A percentile compares a stretch with the other conserved stretches of the same genome.
These are phyloP conservation scores for Girardinichthys multiradiatus DNA, from an alignment of 2,113 vertebrate genomes.

Conservation along the genomic window DNA sequence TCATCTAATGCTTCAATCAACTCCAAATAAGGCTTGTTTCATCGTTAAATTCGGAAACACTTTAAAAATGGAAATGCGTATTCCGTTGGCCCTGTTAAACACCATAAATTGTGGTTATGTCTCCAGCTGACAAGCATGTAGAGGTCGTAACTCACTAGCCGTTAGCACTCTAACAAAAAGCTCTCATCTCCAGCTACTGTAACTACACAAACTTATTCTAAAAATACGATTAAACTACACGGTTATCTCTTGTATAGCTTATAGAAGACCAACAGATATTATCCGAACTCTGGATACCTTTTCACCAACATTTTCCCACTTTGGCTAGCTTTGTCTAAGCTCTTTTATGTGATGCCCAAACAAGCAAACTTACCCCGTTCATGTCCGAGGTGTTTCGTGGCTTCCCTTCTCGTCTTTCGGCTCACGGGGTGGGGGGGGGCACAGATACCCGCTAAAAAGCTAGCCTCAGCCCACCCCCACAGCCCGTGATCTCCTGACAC, in stretches of 20 bases:
- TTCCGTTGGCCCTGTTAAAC: not conserved
- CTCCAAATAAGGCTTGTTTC: not conserved
- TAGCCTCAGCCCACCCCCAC: not conserved
- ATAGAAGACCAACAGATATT: no score
- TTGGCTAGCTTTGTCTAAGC: not conserved
- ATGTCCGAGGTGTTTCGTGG: constrained; percentile 80
- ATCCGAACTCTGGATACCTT: not conserved
- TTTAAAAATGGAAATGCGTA: fast-evolving
- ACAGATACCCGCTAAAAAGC: not conserved
- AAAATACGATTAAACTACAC: fast-evolving
- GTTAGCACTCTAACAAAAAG: constrained; percentile 42
- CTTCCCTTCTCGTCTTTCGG: constrained; percentile 16
- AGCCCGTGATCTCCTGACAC: constrained; percentile 6
- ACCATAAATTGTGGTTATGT: not conserved
- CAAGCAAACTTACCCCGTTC: constrained; percentile 84
- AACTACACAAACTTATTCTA: not conserved
- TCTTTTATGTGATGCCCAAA: constrained; percentile 20
- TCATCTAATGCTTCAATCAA: not conserved
- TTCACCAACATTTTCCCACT: not conserved
- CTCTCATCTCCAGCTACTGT: not conserved
- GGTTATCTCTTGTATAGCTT: not conserved
- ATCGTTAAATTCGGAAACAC: not conserved
- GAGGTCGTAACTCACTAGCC: constrained; percentile 1
- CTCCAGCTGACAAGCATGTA: constrained; percentile 4
- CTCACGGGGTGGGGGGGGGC: not conserved